Base-by-base conservation (phyloP, 2,113 vertebrate species). In the Australoheros scitulus region DNA sequence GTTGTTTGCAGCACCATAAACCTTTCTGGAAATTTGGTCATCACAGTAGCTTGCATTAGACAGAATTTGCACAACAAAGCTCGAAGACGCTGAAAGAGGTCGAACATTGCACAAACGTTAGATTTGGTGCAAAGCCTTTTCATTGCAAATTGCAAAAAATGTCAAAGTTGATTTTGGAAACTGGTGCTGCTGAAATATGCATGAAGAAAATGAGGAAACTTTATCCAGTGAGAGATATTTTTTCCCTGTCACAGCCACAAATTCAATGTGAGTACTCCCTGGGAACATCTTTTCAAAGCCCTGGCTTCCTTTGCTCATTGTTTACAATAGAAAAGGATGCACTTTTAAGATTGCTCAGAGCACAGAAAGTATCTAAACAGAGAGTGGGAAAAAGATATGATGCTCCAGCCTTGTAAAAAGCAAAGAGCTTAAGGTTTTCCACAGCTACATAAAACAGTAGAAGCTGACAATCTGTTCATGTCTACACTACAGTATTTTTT, bases 221-320 rank as follows among this genome's bases (percentile, higher is more conserved):
- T 72, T 72, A 72, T 55, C 14, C 50, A 32, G 29, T 15, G n/a
- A 76, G 74, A 78, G 56, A 36, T 61, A 11, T 29, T 65, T 15
- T 68, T 26, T 55, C 50, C 64, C 20, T 32, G 7, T 34, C 41
- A 20, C 3, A 32, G 22, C 18, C 2, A 52, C 17, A 60, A 58
- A 57, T 58, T 14, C 72, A 10, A 34, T 7, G 55, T 81, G 60
- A 84, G 74, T 34, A 74, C 77, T 55, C 29, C 5, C 58, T 29
- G 75, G 81, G 74, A 83, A 78, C 77, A 76, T 77, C 52, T 83
- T 85, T 87, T 81, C 47, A 81, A 75, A 82, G 20, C 2, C 2
- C 32, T 20, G 18, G 5, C 38, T 70, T 75, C 60, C 64, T 68
- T 85, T 70, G 56, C 36, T 72, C 34, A 61, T 81, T 79, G 75